These are phyloP conservation scores for Alca torda DNA, from an alignment of 2,797 vertebrate genomes.

Conservation along the genomic window DNA sequence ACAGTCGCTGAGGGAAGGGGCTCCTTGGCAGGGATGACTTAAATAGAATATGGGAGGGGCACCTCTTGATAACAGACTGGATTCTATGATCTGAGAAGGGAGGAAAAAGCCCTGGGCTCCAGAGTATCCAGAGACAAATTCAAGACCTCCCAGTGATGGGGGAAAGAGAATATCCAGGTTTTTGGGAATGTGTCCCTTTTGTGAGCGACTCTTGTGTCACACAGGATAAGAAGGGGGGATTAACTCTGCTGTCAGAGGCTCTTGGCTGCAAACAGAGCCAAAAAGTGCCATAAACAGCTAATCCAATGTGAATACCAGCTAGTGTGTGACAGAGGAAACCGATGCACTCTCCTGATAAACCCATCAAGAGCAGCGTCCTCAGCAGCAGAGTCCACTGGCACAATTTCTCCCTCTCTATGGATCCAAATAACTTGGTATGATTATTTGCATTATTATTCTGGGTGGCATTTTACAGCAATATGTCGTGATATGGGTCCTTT, in stretches of 20 bases:
- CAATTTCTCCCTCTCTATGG: background rate
- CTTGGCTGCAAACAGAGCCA: background rate
- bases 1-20: background rate
- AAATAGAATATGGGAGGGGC: background rate
- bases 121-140: background rate
- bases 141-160: background rate
- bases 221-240: background rate
- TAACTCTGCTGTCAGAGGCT: slow-evolving; percentile 3
- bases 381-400: background rate
- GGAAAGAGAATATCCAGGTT: background rate
- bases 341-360: background rate
- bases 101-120: background rate
- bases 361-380: background rate
- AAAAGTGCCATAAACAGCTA: background rate
- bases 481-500: fast-evolving
- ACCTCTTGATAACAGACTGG: background rate
- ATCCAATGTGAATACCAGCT: background rate
- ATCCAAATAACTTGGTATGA: background rate
- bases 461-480: background rate
- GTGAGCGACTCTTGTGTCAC: background rate
- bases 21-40: background rate
- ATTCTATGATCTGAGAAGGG: background rate
- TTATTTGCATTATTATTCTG: background rate
- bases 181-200: background rate
- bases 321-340: background rate